Evolutionary conservation across 2,888 invertebrate species (phyloP), one percentile per base, ranked within the genome.

Genomic region (Drosophila borealis): DNA sequence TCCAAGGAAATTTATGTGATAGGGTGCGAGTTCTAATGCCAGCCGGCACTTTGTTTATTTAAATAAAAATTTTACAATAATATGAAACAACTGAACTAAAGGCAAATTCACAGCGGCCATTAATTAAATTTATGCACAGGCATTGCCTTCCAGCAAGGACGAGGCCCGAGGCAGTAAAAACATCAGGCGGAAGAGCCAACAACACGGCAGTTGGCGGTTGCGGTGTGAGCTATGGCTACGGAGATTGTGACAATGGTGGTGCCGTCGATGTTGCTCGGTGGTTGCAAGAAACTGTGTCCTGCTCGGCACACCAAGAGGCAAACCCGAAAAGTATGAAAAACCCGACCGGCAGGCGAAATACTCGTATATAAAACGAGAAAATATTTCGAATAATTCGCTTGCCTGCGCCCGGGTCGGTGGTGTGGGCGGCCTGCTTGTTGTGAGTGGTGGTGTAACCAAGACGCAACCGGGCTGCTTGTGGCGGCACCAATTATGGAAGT

Each of bases 401-500:
- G 80, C 78, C 53, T 76, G 80, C 50, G 42, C 37, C 45, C 45
- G 33, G 42, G 10, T 39, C 14, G 64, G 29, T 36, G 51, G 49
- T 51, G 50, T 41, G 10, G 46, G 29, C 48, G 19, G 45, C 45
- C 33, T 60, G 42, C 37, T 17, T 42, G 59, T n/a, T 25, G 34
- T 25, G 41, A 41, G 46, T 49, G 56, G 59, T 54, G 60, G 19
- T 69, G 45, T 53, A 48, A 33, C 79, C 60, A 79, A 79, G 78
- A 81, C 82, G 69, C 60, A 79, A 60, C 45, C 68, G 56, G 76
- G 81, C 78, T 83, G 84, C 82, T 78, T 83, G 81, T 78, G 81
- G 81, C 83, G 84, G 83, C 80, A 75, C 81, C 81, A 81, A 81
- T 81, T 81, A 81, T 81, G 81, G 70, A 83, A 81, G 83, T 73